Conservation (phyloP, 2,113 vertebrate genomes). For the Leptodactylus fuscus region DNA sequence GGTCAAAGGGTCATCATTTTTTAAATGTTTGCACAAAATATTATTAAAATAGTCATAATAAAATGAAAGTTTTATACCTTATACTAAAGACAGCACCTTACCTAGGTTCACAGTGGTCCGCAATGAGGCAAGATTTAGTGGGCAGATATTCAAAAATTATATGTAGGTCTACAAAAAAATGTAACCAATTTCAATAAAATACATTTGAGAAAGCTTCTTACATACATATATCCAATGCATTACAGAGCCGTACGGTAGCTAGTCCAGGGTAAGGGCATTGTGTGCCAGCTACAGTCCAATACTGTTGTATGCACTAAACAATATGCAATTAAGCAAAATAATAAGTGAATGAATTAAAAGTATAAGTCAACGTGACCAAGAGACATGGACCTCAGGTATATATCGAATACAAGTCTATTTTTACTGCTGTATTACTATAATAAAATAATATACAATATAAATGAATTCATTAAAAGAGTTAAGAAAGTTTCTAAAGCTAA, state of each 20-base stretch:
- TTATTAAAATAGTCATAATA: background rate
- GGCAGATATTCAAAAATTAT: too few species aligned
- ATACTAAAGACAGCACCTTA: background rate
- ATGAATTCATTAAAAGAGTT: background rate
- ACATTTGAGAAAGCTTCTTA: background rate
- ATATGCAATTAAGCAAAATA: background rate
- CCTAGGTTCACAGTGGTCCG: too few species aligned
- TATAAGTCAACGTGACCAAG: background rate
- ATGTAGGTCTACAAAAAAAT: background rate
- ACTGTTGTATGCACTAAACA: background rate
- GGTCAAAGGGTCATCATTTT: background rate
- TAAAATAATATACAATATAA: too few species aligned
- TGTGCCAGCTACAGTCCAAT: background rate
- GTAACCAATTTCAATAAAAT: background rate
- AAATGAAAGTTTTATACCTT: background rate
- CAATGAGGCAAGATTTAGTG: too few species aligned
- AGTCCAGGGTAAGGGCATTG: background rate
- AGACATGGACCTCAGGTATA: background rate
- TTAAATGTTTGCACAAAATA: background rate
- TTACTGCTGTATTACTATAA: too few species aligned
- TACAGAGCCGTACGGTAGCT: background rate
- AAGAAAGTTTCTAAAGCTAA: background rate
- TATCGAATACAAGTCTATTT: too few species aligned
- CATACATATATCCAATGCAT: background rate
- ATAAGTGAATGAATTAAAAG: background rate